Conservation (phyloP, 2,113 vertebrate species). For the Brienomyrus brachyistius region DNA sequence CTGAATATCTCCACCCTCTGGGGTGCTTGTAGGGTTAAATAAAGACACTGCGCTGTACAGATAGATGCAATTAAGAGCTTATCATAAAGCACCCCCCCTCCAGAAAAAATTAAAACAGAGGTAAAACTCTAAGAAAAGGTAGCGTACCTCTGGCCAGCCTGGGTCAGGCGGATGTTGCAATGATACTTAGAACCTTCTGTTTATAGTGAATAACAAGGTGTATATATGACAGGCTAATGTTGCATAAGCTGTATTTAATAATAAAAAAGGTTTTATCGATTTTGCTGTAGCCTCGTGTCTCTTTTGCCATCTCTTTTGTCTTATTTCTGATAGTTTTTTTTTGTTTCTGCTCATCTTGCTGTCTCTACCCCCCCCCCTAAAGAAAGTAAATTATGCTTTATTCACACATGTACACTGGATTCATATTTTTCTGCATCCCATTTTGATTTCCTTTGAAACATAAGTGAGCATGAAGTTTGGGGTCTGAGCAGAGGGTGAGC, state of each 20-base stretch:
- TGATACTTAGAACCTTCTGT: neutral
- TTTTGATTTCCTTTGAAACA: neutral
- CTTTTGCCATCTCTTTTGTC: neutral
- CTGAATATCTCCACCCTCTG: conserved; percentile 47
- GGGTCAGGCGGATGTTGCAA: neutral
- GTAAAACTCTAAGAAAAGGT: neutral
- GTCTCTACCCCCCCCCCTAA: neutral
- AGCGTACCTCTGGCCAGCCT: neutral
- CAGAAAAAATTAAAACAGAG: neutral
- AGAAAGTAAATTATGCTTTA: neutral
- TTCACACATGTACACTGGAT: neutral
- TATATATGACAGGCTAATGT: conserved; percentile 46
- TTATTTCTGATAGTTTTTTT: neutral
- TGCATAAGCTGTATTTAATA: conserved; percentile 42
- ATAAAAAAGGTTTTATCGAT: conserved; percentile 43
- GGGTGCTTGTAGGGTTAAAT: conserved; percentile 55
- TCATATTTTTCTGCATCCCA: neutral
- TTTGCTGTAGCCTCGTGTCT: neutral
- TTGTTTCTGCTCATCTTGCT: neutral
- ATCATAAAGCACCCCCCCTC: conserved; percentile 17
- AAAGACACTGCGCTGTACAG: conserved; percentile 46
- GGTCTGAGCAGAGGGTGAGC: neutral
- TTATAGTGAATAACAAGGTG: conserved; percentile 32
- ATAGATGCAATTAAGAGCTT: conserved; percentile 57
- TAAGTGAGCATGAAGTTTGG: neutral